These are phyloP conservation scores for Hemiprocne comata DNA, from an alignment of 2,113 vertebrate species.

Conservation along the genomic window DNA sequence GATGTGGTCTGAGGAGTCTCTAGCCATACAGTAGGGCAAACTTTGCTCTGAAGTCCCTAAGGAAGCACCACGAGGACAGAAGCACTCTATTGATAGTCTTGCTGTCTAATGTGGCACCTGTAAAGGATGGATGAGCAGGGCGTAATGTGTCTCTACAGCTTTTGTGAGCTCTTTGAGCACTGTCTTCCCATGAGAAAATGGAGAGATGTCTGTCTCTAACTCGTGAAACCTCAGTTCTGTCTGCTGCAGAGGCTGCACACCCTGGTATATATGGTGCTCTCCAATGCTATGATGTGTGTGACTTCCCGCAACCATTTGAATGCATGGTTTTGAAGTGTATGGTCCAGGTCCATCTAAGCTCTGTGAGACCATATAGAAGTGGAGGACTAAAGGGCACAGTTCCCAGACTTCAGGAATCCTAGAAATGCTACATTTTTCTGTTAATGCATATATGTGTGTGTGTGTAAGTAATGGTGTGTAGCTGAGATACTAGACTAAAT, in stretches of 20 bases:
- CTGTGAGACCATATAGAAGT: neutral
- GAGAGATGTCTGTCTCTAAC: neutral
- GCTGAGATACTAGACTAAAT: neutral
- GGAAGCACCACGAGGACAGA: neutral
- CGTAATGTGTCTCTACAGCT: neutral
- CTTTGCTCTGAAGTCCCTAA: neutral
- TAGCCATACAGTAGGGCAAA: neutral
- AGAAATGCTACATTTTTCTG: neutral
- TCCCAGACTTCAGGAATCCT: neutral
- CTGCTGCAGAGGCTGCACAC: neutral
- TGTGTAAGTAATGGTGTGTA: neutral
- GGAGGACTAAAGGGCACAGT: neutral
- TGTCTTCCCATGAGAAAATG: neutral
- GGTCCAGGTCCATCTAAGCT: neutral
- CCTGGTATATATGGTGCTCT: accelerated
- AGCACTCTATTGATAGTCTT: neutral
- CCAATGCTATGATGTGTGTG: neutral
- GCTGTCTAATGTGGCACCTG: neutral
- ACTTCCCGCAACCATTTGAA: neutral
- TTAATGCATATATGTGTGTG: accelerated
- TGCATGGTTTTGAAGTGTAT: neutral
- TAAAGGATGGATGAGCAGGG: neutral
- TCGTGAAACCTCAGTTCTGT: neutral
- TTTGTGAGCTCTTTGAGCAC: neutral
- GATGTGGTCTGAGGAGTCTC: neutral